Percentiles rank a stretch among this genome's conserved stretches.
These are phyloP conservation scores for Adineta ricciae DNA, from an alignment of 2,888 invertebrate species.

Conservation along the genomic window DNA sequence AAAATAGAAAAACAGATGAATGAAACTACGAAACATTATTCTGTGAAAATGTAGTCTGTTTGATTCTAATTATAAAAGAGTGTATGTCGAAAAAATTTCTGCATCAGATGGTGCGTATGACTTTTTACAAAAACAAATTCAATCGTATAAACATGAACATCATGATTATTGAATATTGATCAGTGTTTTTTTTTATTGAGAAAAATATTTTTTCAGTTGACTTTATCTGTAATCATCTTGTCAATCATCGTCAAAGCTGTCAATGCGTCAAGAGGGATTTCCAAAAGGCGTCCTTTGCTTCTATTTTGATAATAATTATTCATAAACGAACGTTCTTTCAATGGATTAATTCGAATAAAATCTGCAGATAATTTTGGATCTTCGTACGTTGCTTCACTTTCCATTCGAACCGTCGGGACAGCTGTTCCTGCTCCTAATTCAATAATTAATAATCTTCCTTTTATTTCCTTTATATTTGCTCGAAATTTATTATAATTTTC, in stretches of 20 bases:
- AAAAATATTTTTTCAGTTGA: background rate
- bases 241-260: background rate
- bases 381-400: slow-evolving; percentile 25
- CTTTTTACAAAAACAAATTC: too few species aligned
- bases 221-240: background rate
- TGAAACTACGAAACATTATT: too few species aligned
- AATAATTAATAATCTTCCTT: slow-evolving; percentile 31
- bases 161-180: too few species aligned
- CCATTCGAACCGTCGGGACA: slow-evolving; percentile 35
- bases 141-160: too few species aligned
- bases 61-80: too few species aligned
- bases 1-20: too few species aligned
- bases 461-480: background rate
- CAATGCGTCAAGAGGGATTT: background rate
- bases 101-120: too few species aligned
- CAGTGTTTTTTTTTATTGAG: too few species aligned
- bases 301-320: background rate
- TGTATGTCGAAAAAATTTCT: too few species aligned
- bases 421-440: slow-evolving; percentile 36
- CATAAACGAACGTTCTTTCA: background rate
- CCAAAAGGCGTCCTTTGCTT: background rate
- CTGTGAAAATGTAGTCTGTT: too few species aligned
- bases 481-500: slow-evolving; percentile 18
- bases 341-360: slow-evolving; percentile 10
- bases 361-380: background rate